These are phyloP conservation scores for Falco novaeseelandiae DNA, from an alignment of 2,797 vertebrate genomes.

Conservation along the genomic window DNA sequence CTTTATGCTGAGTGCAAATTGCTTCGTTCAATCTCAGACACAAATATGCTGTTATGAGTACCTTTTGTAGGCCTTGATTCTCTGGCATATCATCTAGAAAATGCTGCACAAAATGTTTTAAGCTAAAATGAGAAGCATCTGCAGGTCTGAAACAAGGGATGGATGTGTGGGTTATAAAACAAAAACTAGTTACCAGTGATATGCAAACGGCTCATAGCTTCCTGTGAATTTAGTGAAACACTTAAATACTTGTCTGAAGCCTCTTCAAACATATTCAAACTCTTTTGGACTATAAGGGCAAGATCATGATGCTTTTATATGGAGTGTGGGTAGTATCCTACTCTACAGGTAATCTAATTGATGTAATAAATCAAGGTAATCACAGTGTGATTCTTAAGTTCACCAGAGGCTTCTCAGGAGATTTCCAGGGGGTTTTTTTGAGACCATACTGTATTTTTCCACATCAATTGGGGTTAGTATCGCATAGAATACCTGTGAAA, in stretches of 20 bases:
- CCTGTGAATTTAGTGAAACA: neutral
- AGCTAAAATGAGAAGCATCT: conserved; percentile 51
- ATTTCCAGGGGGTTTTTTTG: neutral
- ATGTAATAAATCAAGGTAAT: neutral
- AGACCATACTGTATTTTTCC: neutral
- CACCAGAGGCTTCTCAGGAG: neutral
- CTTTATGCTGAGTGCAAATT: conserved; percentile 48
- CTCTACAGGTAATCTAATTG: neutral
- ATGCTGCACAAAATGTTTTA: conserved; percentile 18
- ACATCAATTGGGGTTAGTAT: neutral
- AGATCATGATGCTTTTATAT: neutral
- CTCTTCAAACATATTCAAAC: neutral
- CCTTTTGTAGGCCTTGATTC: conserved; percentile 25
- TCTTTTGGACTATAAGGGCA: neutral
- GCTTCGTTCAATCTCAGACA: neutral
- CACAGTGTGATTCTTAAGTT: neutral
- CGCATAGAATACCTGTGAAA: neutral
- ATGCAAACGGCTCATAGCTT: neutral
- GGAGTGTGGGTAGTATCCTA: neutral
- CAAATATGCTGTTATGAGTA: conserved; percentile 31
- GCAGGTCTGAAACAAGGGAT: conserved; percentile 13
- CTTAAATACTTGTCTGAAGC: neutral
- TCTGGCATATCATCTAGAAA: conserved; percentile 9
- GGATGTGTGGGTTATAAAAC: conserved; percentile 10
- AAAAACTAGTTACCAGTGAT: neutral